Conservation (phyloP, 2,113 vertebrate genomes). For the Phrynocephalus versicolor region DNA sequence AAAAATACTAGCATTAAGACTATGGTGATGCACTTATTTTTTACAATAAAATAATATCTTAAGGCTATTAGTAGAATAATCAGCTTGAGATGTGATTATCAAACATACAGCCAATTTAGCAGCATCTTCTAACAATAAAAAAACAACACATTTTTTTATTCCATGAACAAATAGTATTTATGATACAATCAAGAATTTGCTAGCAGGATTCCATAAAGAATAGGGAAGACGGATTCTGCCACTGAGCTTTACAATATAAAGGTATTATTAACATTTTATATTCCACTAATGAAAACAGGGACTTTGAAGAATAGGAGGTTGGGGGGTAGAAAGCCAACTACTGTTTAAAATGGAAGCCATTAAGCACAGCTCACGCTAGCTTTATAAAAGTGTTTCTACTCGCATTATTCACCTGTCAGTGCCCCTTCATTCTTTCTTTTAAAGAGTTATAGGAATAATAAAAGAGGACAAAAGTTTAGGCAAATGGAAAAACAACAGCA, state of each 20-base stretch:
- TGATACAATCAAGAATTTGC: constrained; percentile 60
- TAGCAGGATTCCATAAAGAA: constrained; percentile 57
- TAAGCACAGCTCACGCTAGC: constrained; percentile 58
- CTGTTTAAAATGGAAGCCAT: constrained; percentile 61
- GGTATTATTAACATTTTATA: constrained; percentile 59
- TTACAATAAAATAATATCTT: constrained; percentile 85
- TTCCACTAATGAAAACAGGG: constrained; percentile 65
- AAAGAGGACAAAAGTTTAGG: not conserved
- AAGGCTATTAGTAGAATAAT: constrained; percentile 84
- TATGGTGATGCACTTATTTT: constrained; percentile 87
- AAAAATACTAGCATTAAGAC: constrained; percentile 83
- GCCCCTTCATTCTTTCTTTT: not conserved
- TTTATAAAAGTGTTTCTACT: constrained; percentile 50
- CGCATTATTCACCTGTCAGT: constrained; percentile 48
- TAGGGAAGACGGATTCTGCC: constrained; percentile 39
- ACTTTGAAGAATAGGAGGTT: constrained; percentile 41
- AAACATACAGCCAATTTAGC: constrained; percentile 80
- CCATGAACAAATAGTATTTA: constrained; percentile 72
- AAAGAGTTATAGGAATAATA: not conserved
- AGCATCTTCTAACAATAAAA: constrained; percentile 78
- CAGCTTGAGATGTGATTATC: constrained; percentile 90
- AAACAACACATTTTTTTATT: constrained; percentile 76
- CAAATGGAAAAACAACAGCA: not conserved
- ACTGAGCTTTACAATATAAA: constrained; percentile 51
- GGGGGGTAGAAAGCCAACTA: constrained; percentile 47